Evolutionary conservation across 2,113 vertebrate genomes (phyloP), one percentile per base, ranked within the genome.

Genomic region (Athene cunicularia): DNA sequence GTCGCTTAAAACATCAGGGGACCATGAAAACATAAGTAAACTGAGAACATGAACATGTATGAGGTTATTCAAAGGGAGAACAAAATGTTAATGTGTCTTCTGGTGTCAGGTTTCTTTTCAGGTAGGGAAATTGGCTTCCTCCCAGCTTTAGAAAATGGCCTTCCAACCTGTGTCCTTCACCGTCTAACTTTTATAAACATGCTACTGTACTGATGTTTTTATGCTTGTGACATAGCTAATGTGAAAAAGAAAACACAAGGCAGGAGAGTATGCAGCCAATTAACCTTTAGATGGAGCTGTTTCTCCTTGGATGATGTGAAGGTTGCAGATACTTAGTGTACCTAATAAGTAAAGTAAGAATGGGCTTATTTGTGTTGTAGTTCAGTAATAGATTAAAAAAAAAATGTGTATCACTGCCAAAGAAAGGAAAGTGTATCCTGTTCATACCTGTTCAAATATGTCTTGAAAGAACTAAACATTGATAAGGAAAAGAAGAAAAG

Each of bases 251-350:
- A n/a, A 71, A 22, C 23, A 8, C 3, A 7, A 55, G 12, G 41
- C 39, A 72, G 55, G 47, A 55, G 50, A 32, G 18, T 68, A 53
- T 93, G 53, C 73, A 89, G 68, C 14, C 66, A 21, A 72, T 50
- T 80, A 64, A 47, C 96, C 97, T 96, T 96, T 97, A 97, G 97
- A 85, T 98, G 97, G 97, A 96, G 97, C 97, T 98, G 83, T 98
- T 98, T 94, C 97, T 96, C 97, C 94, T 97, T n/a, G 35, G 17
- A 96, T 94, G 56, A 22, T 64, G 33, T 18, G 64, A 14, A 70
- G n/a, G 33, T 41, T 77, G 43, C 41, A 39, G 52, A 26, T 26
- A 17, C n/a, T 74, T 52, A 33, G 14, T 5, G 55, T 27, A 35
- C 68, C 62, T 71, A 39, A 26, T 59, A 80, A 92, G 26, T 67